Percentiles rank a stretch among this genome's conserved stretches.
Evolutionary conservation across 2,888 invertebrate species (phyloP).

Genomic region (Myopa tessellatipennis): DNA sequence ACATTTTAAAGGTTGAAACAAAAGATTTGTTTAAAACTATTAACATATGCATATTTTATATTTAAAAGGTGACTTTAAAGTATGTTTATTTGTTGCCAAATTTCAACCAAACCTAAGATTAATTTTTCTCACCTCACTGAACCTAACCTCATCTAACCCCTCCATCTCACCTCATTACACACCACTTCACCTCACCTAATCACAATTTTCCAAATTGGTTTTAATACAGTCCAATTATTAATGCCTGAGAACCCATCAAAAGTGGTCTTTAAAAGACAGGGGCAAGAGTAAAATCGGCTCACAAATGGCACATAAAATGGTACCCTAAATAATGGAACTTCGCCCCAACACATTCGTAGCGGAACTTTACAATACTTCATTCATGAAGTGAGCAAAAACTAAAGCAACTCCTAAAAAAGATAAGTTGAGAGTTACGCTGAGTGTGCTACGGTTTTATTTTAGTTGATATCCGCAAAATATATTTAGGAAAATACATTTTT

Average conservation of each 20-base stretch:
- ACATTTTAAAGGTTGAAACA: not conserved
- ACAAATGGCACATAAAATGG: not conserved
- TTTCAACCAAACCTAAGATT: too few relatives aligned
- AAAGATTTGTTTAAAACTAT: not conserved
- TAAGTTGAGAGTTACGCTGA: too few relatives aligned
- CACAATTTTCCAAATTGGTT: not conserved
- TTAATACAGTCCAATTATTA: conserved; percentile 16
- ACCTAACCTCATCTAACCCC: too few relatives aligned
- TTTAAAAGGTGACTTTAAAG: not conserved
- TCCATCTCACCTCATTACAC: not conserved
- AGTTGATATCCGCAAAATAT: too few relatives aligned
- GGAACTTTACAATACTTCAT: too few relatives aligned
- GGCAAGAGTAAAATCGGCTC: not conserved
- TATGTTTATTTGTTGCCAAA: too few relatives aligned
- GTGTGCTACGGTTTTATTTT: too few relatives aligned
- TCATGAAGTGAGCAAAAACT: too few relatives aligned
- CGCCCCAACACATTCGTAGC: not conserved
- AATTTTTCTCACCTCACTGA: too few relatives aligned
- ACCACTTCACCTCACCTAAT: not conserved
- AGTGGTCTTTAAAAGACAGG: not conserved
- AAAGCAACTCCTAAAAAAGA: too few relatives aligned
- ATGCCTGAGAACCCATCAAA: conserved; percentile 15
- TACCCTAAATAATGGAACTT: not conserved
- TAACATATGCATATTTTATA: not conserved
- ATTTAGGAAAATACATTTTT: too few relatives aligned